These are phyloP conservation scores for Pachyuromys duprasi DNA, from an alignment of 2,797 vertebrate species.

Conservation along the genomic window DNA sequence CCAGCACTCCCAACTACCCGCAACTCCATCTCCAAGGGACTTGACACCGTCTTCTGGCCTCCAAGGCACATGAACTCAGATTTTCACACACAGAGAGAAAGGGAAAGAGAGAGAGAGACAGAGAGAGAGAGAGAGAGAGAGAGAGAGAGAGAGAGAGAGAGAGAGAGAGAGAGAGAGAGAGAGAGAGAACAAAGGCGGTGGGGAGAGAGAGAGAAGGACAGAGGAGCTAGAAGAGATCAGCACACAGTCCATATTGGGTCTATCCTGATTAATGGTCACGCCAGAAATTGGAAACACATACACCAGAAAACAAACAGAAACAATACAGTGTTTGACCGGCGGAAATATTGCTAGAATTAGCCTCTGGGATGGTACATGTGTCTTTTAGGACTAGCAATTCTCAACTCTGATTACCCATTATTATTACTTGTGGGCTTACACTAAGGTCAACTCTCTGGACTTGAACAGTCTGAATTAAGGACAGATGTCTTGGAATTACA, in stretches of 20 bases:
- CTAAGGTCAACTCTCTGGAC: not conserved
- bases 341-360: not conserved
- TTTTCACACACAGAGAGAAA: too few species aligned
- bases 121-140: not conserved
- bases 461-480: not conserved
- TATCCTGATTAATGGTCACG: constrained; percentile 23
- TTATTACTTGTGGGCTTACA: not conserved
- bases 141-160: not conserved
- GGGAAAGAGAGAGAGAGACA: not conserved
- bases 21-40: not conserved
- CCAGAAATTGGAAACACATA: not conserved
- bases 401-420: not conserved
- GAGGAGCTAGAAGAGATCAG: not conserved
- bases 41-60: not conserved
- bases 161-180: not conserved
- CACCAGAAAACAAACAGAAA: not conserved
- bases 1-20: not conserved
- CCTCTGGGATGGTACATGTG: not conserved
- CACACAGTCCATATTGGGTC: fast-evolving
- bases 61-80: not conserved
- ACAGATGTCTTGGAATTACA: not conserved
- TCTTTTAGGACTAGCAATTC: not conserved
- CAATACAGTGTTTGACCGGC: not conserved
- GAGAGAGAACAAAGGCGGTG: not conserved
- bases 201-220: not conserved